These are phyloP conservation scores for Chanos chanos DNA, from an alignment of 2,797 vertebrate species.

Conservation along the genomic window DNA sequence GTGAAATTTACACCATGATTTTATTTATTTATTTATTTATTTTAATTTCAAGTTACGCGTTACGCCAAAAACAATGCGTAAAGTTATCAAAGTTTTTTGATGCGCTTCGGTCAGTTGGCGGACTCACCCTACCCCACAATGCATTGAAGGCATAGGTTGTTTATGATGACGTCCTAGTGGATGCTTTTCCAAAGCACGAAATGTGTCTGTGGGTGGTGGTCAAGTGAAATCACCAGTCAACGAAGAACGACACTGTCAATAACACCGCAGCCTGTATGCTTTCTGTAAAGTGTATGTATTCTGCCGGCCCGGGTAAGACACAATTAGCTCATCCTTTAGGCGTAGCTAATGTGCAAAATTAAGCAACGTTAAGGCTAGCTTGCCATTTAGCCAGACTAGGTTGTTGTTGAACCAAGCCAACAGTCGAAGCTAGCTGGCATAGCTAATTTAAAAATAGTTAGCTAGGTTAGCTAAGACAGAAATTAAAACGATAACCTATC, in stretches of 20 bases:
- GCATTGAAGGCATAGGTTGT: slow-evolving; percentile 55
- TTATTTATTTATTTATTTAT: too few species aligned
- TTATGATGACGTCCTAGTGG: slow-evolving; percentile 63
- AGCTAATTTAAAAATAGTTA: too few species aligned
- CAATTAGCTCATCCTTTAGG: too few species aligned
- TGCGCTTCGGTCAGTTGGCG: slow-evolving; percentile 33
- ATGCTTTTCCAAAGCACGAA: slow-evolving; percentile 17
- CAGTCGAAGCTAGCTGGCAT: too few species aligned
- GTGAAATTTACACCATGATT: too few species aligned
- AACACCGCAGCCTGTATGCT: not conserved
- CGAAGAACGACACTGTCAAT: not conserved
- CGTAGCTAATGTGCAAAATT: too few species aligned
- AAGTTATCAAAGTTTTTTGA: not conserved
- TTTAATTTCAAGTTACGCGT: not conserved
- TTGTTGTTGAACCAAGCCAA: not conserved
- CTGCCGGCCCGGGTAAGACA: not conserved
- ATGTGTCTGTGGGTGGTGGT: slow-evolving; percentile 45
- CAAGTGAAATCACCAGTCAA: slow-evolving; percentile 23
- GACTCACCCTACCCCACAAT: slow-evolving; percentile 64
- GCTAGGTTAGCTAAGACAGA: too few species aligned
- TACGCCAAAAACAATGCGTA: not conserved
- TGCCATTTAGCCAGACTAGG: not conserved
- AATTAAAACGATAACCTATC: too few species aligned
- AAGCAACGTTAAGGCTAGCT: too few species aligned
- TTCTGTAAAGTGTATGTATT: not conserved